Base-by-base conservation (phyloP, 2,797 vertebrate genomes). In the Periophthalmus magnuspinnatus region DNA sequence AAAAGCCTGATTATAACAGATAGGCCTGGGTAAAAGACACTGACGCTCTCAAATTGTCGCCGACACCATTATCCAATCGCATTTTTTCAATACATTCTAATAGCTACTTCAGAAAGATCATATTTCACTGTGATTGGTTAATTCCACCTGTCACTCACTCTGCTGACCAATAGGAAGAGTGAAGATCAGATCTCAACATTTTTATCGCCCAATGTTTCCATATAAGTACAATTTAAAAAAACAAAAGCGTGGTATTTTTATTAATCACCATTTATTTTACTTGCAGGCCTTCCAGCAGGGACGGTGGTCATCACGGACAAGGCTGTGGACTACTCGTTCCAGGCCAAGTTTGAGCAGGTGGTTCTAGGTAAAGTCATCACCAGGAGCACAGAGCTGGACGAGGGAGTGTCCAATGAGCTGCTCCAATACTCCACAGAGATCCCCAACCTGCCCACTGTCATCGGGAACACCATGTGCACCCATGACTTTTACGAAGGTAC, bases 401-500 rank as follows among this genome's bases (percentile, higher is more conserved):
- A 90, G 73, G 93, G 86, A 5, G 86, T 96, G 0, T 87, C 86
- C 0, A 81, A 82, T 2, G 94, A 97, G 21, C 91, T 96, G 0
- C 84, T 96, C 5, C 80, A 91, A 74, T 95, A 91, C 84, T 95
- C 95, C 81, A 76, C 85, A 47, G 94, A 95, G 76, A 89, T 93
- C 10, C 64, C 78, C 0, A 82, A 88, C 69, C 56, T 95, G 0
- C 94, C 94, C 7, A 76, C 92, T 0, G 91, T 96, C 70, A 91
- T 94, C 0, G 92, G 95, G 74, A 95, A 95, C 24, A 95, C 94
- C 21, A 92, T 96, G 95, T 96, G 95, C 90, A 96, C 94, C 65
- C 91, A 94, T 0, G 95, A 97, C 85, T 98, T 97, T 88, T 96
- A 96, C 0, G 93, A 98, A 94, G 96, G 95, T 96, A 80, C 38